Percentiles rank a stretch among this genome's conserved stretches.
Conservation (phyloP, 2,797 vertebrate genomes). For the Cetoscarus ocellatus region DNA sequence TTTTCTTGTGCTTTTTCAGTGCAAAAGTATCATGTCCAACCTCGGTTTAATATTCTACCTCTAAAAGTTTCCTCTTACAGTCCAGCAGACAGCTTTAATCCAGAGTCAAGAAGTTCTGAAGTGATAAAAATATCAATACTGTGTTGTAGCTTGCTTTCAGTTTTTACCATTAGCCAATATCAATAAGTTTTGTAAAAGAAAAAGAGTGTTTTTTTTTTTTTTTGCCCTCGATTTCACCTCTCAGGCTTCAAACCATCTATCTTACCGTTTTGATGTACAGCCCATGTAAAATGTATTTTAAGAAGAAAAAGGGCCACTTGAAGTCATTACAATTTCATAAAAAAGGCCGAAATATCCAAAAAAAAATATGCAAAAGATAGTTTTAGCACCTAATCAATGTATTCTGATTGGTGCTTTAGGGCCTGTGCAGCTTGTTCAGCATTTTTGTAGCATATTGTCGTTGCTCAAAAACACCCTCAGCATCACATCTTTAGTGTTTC, state of each 20-base stretch:
- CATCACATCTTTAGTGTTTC: too few relatives aligned
- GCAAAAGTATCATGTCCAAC: background rate
- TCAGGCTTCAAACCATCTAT: background rate
- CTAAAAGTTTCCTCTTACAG: background rate
- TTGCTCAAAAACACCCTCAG: too few relatives aligned
- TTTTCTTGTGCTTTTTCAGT: conserved; percentile 1
- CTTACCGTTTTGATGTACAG: too few relatives aligned
- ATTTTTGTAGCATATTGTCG: too few relatives aligned
- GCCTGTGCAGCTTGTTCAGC: too few relatives aligned
- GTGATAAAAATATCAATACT: conserved; percentile 2
- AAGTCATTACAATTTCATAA: too few relatives aligned
- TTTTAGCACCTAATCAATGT: too few relatives aligned
- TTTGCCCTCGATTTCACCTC: conserved; percentile 2
- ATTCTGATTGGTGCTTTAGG: too few relatives aligned
- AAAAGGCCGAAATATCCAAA: too few relatives aligned
- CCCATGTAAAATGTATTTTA: background rate
- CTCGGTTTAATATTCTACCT: background rate
- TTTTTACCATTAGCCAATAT: background rate
- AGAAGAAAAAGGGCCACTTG: too few relatives aligned
- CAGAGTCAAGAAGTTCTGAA: background rate
- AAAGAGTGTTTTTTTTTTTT: too few relatives aligned
- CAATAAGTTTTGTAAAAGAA: background rate
- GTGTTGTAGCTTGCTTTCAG: background rate
- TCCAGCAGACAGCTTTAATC: background rate
- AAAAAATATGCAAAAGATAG: too few relatives aligned